These are phyloP conservation scores for Campaea margaritaria DNA, from an alignment of 2,888 invertebrate species.

Conservation along the genomic window DNA sequence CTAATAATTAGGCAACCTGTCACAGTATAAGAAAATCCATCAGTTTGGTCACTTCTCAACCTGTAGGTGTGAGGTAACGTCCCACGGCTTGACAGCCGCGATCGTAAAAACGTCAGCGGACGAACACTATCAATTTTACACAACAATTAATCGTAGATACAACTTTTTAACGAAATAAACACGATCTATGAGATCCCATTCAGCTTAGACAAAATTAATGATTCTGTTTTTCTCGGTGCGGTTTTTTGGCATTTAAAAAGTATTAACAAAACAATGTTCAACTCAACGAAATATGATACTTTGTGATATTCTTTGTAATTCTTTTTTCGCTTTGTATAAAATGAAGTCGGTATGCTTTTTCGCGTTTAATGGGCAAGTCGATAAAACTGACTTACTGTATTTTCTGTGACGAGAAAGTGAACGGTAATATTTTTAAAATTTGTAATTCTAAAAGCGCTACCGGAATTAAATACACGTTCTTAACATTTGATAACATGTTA, in stretches of 20 bases:
- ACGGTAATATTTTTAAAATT: conserved; percentile 20
- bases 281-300: conserved; percentile 1
- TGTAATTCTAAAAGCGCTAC: conserved; percentile 25
- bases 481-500: conserved; percentile 26
- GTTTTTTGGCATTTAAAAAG: conserved; percentile 14
- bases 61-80: conserved; percentile 31
- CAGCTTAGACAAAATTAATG: conserved; percentile 28
- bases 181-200: conserved; percentile 28
- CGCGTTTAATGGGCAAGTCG: not conserved
- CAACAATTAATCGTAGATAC: conserved; percentile 39
- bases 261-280: conserved; percentile 6
- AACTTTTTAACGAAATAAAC: conserved; percentile 29
- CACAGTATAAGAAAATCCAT: conserved; percentile 32
- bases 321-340: no score
- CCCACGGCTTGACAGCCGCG: conserved; percentile 31
- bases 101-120: conserved; percentile 41
- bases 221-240: conserved; percentile 19
- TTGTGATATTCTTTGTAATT: no score
- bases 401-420: conserved; percentile 21
- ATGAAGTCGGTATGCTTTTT: no score
- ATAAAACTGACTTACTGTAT: conserved; percentile 10
- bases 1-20: conserved; percentile 26
- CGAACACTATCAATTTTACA: conserved; percentile 39
- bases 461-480: conserved; percentile 29
- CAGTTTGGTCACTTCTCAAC: conserved; percentile 29